Conservation (phyloP, 53 echinoderm and acorn worm species). For the Holothuria leucospilota region DNA sequence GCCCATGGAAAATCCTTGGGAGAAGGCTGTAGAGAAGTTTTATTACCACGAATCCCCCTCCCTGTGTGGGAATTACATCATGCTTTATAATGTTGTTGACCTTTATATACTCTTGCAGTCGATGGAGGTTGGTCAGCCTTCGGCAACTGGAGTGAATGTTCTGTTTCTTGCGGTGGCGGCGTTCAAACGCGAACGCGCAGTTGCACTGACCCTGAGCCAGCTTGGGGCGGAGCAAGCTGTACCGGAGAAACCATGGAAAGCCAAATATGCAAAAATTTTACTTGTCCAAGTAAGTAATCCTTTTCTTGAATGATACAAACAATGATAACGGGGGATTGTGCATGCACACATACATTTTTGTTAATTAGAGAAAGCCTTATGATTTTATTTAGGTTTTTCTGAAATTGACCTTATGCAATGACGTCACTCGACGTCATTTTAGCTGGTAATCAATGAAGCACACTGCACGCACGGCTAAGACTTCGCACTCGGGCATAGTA, state of each 20-base stretch:
- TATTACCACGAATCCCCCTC: too few species aligned
- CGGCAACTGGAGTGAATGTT: constrained; percentile 70
- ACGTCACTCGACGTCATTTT: too few species aligned
- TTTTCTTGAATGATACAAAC: not conserved
- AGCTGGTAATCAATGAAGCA: too few species aligned
- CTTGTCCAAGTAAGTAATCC: constrained; percentile 78
- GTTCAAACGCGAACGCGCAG: constrained; percentile 53
- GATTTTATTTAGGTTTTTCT: too few species aligned
- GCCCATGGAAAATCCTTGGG: too few species aligned
- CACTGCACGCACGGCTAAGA: too few species aligned
- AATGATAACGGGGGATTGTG: too few species aligned
- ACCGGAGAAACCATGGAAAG: constrained; percentile 52
- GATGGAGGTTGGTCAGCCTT: constrained; percentile 79
- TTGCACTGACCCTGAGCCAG: constrained; percentile 78
- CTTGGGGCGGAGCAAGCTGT: constrained; percentile 74
- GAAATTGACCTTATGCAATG: too few species aligned
- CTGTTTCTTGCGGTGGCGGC: constrained; percentile 79
- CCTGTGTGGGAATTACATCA: not conserved
- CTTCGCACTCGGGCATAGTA: too few species aligned
- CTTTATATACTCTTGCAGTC: constrained; percentile 44
- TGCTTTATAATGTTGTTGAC: not conserved
- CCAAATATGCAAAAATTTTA: constrained; percentile 58
- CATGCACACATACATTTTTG: too few species aligned
- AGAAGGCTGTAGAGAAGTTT: too few species aligned
- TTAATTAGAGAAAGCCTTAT: too few species aligned